Conservation (phyloP, 2,888 invertebrate genomes). For the Sepiola atlantica region DNA sequence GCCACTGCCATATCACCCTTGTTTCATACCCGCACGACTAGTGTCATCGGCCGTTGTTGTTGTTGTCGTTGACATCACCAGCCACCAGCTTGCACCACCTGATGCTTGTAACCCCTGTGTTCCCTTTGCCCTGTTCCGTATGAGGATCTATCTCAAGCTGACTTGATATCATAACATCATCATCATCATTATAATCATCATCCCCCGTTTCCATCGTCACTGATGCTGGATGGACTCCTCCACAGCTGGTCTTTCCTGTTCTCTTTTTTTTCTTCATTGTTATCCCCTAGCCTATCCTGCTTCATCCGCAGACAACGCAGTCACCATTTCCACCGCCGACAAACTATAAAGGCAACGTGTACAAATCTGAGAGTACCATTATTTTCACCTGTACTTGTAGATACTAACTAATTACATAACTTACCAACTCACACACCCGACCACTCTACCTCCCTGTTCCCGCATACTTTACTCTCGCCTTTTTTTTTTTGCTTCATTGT, state of each 20-base stretch:
- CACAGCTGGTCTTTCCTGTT: background rate
- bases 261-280: background rate
- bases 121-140: background rate
- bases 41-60: background rate
- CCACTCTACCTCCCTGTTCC: background rate
- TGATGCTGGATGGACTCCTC: background rate
- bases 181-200: background rate
- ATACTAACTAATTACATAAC: background rate
- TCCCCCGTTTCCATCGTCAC: background rate
- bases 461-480: background rate
- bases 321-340: background rate
- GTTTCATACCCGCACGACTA: background rate
- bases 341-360: background rate
- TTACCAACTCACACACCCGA: background rate
- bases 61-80: background rate
- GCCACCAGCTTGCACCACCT: constrained; percentile 35
- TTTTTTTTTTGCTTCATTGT: background rate
- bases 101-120: background rate
- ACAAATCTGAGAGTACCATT: background rate
- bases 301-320: background rate
- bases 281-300: background rate
- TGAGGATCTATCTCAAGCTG: background rate
- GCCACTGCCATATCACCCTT: background rate
- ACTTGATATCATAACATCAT: background rate
- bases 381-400: background rate